Evolutionary conservation across 2,888 invertebrate genomes (phyloP), one percentile per base, ranked within the genome.

Genomic region (Leistus spinibarbis): DNA sequence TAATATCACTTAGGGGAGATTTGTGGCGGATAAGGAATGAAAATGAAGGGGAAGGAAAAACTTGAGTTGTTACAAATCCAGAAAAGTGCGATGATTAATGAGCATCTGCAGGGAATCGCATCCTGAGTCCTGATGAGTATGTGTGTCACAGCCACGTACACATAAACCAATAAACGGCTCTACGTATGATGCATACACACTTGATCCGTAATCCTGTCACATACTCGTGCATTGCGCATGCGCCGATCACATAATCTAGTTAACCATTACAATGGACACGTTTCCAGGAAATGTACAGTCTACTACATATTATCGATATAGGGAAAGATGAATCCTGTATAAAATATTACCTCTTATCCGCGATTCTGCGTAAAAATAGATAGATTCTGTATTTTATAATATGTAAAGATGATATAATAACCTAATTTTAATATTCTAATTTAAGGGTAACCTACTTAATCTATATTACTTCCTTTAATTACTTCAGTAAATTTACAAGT

Each of bases 21-120:
- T 73, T 73, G 72, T 57, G 54, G 66, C 65, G 40, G 65, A 72
- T 66, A 24, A 24, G 65, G 24, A 66, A 66, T 54, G 65, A 27
- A 72, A 72, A 66, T 60, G 65, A 65, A 65, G 72, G 64, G 53
- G 70, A 63, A 56, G 17, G 56, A 56, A 56, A 72, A 70, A 64
- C 54, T 72, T 72, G 65, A 17, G 27, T 56, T 57, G 65, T 72
- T 53, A 71, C 71, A 71, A 71, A 71, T 63, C 63, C 64, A 22
- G 71, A 64, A 71, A 64, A 71, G 71, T 71, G 62, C 64, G 63
- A 71, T 71, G 71, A 71, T 71, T 71, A 71, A 71, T 64, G 71
- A 71, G 63, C 40, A 27, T 40, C 60, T 10, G 27, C 54, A n/a
- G 16, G 60, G 19, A 10, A 40, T 23, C 53, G 53, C 54, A 70